Base-by-base conservation (phyloP, 2,113 vertebrate genomes). In the Rhagologus leucostigma region DNA sequence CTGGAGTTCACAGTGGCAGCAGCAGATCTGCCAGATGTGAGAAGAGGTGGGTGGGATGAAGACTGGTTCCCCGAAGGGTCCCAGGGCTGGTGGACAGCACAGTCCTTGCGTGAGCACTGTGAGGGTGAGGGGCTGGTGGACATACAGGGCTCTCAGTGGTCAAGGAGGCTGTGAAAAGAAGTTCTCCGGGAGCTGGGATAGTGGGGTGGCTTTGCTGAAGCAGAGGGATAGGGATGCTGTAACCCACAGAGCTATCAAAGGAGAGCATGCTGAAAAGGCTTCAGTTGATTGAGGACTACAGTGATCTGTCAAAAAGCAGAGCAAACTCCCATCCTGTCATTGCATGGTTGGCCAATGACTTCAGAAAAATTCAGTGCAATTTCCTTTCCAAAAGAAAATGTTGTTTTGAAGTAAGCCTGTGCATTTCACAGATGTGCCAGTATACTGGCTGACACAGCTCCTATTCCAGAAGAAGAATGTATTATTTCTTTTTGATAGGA, bases 401-500 rank as follows among this genome's bases (percentile, higher is more conserved):
- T 50, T 90, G 46, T 94, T 95, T 96, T 93, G 79, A 90, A 89
- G 60, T 46, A 82, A 71, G 65, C 17, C 65, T 78, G 73, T 49
- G 56, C 62, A 39, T 84, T 84, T 94, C 57, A 73, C 52, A 65
- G 41, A 83, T 29, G 57, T 76, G 35, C 41, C 88, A 73, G 46
- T 92, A 71, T 49, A 53, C 29, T 79, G 73, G 53, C 84, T 95
- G 64, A 65, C 35, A 78, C 20, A 63, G 60, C 24, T 85, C n/a
- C 62, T 78, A n/a, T 35, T 89, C 20, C 83, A 96, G 73, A 88
- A 91, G 57, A 93, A 68, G 52, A 78, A 74, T 86, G 37, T 46
- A 75, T 67, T 94, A 50, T 71, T 94, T 88, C 53, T 91, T 80
- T 84, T 70, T 93, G 55, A 85, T 84, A 93, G 80, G 32, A 91